Percentiles rank a stretch among this genome's conserved stretches.
Conservation (phyloP, 1,140 invertebrate genomes). For the Asbolus verrucosus region DNA sequence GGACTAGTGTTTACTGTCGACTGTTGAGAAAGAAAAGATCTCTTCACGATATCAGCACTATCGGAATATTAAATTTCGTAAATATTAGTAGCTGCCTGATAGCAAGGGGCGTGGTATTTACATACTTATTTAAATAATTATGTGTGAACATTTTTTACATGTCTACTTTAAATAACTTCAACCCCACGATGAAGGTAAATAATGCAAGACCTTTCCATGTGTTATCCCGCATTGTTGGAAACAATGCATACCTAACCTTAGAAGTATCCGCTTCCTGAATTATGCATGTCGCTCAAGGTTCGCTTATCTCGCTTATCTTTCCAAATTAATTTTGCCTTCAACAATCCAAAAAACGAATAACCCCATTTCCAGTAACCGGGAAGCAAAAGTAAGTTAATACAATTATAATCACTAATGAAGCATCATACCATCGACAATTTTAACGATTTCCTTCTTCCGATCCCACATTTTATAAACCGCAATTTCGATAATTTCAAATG, state of each 20-base stretch:
- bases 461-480: not conserved
- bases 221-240: slow-evolving; percentile 13
- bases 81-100: slow-evolving; percentile 5
- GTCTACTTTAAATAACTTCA: not conserved
- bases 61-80: slow-evolving; percentile 12
- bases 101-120: not conserved
- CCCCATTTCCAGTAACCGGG: not conserved
- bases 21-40: not conserved
- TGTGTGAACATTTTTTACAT: slow-evolving; percentile 17
- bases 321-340: slow-evolving; percentile 31
- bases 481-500: not conserved
- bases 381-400: slow-evolving; percentile 29
- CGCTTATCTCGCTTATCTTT: slow-evolving; percentile 24
- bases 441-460: slow-evolving; percentile 18
- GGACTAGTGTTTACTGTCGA: slow-evolving; percentile 3
- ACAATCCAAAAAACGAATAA: slow-evolving; percentile 5
- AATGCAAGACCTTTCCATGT: not conserved
- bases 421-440: no score
- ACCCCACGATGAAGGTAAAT: slow-evolving; percentile 1
- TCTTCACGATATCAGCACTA: not conserved
- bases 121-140: slow-evolving; percentile 18
- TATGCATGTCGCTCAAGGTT: slow-evolving; percentile 14
- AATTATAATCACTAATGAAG: no score
- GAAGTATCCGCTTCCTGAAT: slow-evolving; percentile 30
- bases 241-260: slow-evolving; percentile 19